Evolutionary conservation across 2,888 invertebrate genomes (phyloP).

Genomic region (Euclidia mi): DNA sequence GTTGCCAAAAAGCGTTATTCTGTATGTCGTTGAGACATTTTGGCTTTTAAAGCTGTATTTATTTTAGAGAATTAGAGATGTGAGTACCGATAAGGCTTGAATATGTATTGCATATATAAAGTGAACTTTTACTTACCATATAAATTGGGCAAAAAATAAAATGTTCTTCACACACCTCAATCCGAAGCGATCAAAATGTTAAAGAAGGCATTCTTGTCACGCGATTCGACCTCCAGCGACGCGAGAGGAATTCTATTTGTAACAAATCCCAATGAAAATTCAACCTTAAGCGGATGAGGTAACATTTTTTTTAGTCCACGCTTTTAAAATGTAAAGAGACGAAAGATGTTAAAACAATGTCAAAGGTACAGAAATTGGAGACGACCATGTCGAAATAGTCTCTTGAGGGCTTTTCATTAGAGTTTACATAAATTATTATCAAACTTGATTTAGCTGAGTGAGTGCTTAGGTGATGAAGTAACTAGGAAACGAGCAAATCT

Average conservation of each 20-base stretch:
- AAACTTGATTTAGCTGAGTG: slow-evolving; percentile 43
- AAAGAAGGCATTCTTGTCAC: slow-evolving; percentile 64
- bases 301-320: slow-evolving; percentile 28
- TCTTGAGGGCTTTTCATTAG: slow-evolving; percentile 42
- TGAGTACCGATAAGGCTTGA: no score
- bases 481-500: no score
- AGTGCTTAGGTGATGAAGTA: slow-evolving; percentile 29
- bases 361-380: slow-evolving; percentile 56
- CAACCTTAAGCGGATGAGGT: slow-evolving; percentile 31
- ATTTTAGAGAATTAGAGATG: no score
- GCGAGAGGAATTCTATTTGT: slow-evolving; percentile 51
- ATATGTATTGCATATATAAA: no score
- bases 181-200: slow-evolving; percentile 60
- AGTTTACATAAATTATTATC: slow-evolving; percentile 53
- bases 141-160: slow-evolving; percentile 25
- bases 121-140: slow-evolving; percentile 10
- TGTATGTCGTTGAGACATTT: no score
- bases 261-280: slow-evolving; percentile 32
- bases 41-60: no score
- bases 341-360: slow-evolving; percentile 46
- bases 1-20: no score
- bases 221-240: slow-evolving; percentile 45
- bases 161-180: slow-evolving; percentile 50
- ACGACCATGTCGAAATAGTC: slow-evolving; percentile 44
- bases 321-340: slow-evolving; percentile 21